phyloP scores from a whole-genome alignment of 2,113 vertebrate species.

The Brachyhypopomus occidentalis region DNA sequence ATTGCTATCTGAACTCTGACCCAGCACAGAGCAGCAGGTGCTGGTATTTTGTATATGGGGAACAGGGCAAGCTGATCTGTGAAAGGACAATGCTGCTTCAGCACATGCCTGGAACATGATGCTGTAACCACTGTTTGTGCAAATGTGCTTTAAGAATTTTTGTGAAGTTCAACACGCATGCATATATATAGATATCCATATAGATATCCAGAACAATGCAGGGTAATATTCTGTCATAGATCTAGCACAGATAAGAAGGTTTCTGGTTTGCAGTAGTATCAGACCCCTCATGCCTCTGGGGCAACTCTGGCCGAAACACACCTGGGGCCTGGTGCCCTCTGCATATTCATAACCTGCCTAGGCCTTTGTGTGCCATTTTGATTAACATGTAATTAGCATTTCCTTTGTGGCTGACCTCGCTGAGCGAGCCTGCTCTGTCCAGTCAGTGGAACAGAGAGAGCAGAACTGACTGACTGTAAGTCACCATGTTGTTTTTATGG shows the following conservation, averaged over 20 bases:
- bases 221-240: background rate
- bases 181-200: too few relatives aligned
- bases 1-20: conserved; percentile 45
- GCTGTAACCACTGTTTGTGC: too few relatives aligned
- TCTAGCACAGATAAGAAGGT: background rate
- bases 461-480: conserved; percentile 34
- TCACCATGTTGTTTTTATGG: conserved; percentile 32
- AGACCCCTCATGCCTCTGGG: background rate
- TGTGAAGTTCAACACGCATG: too few relatives aligned
- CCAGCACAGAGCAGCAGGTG: conserved; percentile 26
- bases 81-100: conserved; percentile 5
- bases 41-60: conserved; percentile 1
- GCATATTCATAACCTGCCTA: background rate
- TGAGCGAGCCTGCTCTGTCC: background rate
- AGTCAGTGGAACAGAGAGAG: background rate
- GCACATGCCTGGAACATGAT: too few relatives aligned
- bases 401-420: conserved; percentile 20
- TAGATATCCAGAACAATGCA: too few relatives aligned
- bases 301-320: conserved; percentile 4
- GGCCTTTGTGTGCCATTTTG: conserved; percentile 24
- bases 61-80: conserved; percentile 6
- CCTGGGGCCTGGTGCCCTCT: conserved; percentile 21
- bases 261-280: background rate
- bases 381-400: conserved; percentile 26
- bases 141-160: too few relatives aligned